These are phyloP conservation scores for Taenaris catops DNA, from an alignment of 2,888 invertebrate species.

Conservation along the genomic window DNA sequence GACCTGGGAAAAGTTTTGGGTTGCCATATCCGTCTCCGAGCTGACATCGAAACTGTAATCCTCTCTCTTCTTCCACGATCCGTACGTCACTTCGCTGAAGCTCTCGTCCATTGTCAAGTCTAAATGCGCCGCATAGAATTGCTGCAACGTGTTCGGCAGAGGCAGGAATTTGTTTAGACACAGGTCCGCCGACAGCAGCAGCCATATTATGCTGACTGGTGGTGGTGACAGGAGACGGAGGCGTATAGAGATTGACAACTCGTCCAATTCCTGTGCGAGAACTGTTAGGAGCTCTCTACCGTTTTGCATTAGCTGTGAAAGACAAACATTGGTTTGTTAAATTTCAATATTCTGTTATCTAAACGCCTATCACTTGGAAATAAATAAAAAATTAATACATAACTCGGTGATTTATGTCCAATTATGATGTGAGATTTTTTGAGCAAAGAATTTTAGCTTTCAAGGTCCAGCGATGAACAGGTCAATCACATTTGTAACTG, in stretches of 20 bases:
- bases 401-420: no score
- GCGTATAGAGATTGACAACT: conserved; percentile 59
- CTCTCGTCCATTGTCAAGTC: conserved; percentile 56
- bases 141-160: conserved; percentile 60
- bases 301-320: conserved; percentile 67
- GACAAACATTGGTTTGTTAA: no score
- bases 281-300: conserved; percentile 61
- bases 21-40: conserved; percentile 40
- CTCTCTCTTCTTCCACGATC: conserved; percentile 67
- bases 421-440: no score
- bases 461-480: no score
- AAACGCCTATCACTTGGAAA: no score
- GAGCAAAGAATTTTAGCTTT: no score
- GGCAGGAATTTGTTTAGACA: conserved; percentile 70
- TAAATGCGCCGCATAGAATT: conserved; percentile 66
- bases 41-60: conserved; percentile 35
- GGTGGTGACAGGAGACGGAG: conserved; percentile 55
- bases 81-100: conserved; percentile 64
- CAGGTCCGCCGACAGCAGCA: conserved; percentile 58
- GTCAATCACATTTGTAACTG: no score
- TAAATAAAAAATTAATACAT: no score
- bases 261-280: conserved; percentile 56
- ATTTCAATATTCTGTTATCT: no score
- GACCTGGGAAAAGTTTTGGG: conserved; percentile 52
- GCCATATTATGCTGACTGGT: conserved; percentile 61